Conservation (phyloP, 2,888 invertebrate species). For the Drosophila conformis region DNA sequence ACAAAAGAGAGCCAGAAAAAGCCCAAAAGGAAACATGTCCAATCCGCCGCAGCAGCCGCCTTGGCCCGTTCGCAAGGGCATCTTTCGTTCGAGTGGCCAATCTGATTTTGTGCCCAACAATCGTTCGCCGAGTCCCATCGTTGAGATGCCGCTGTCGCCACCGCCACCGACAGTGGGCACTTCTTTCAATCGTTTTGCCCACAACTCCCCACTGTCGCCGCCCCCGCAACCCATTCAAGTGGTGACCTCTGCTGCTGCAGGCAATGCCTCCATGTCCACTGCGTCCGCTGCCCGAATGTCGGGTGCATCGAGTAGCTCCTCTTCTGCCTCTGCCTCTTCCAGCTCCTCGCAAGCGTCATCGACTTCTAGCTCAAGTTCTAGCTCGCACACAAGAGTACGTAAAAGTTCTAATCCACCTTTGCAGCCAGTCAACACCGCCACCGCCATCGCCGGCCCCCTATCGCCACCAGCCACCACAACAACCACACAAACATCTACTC, state of each 20-base stretch:
- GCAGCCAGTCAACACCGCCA: constrained; percentile 65
- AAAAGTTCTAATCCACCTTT: constrained; percentile 80
- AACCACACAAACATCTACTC: constrained; percentile 6
- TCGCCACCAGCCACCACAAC: constrained; percentile 31
- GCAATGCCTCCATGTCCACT: constrained; percentile 49
- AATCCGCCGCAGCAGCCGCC: constrained; percentile 87
- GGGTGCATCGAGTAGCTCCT: constrained; percentile 44
- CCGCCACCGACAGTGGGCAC: constrained; percentile 78
- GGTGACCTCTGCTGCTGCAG: constrained; percentile 47
- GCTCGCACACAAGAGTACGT: constrained; percentile 81
- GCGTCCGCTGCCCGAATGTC: constrained; percentile 62
- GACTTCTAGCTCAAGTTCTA: constrained; percentile 67
- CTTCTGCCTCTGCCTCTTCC: constrained; percentile 48
- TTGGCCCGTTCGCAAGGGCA: constrained; percentile 90
- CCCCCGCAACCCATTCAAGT: constrained; percentile 82
- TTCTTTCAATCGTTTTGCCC: constrained; percentile 62
- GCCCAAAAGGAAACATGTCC: constrained; percentile 77
- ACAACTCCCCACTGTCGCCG: constrained; percentile 75
- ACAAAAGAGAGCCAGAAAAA: neutral
- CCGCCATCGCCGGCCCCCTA: constrained; percentile 38
- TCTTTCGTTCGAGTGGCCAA: constrained; percentile 85
- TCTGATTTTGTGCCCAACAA: constrained; percentile 83
- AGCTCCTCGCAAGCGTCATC: constrained; percentile 65
- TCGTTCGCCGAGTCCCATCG: constrained; percentile 84
- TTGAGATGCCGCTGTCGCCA: constrained; percentile 85